These are phyloP conservation scores for Eudyptes chrysolophus DNA, from an alignment of 2,113 vertebrate species.

Conservation along the genomic window DNA sequence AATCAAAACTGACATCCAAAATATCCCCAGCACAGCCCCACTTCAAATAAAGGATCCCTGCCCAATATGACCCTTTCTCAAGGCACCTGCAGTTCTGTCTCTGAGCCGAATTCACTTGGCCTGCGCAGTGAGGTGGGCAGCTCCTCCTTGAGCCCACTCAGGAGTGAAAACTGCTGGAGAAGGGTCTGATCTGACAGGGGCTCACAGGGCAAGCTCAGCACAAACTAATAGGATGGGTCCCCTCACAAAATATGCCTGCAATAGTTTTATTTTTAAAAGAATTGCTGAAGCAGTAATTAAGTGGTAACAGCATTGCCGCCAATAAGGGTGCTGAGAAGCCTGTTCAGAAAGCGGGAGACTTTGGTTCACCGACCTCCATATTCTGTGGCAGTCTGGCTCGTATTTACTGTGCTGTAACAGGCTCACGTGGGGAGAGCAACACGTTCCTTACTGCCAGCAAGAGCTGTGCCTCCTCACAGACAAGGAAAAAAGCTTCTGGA, in stretches of 20 bases:
- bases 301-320: background rate
- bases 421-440: fast-evolving
- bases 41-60: background rate
- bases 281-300: background rate
- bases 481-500: background rate
- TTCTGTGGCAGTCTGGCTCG: background rate
- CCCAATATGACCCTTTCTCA: background rate
- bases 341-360: background rate
- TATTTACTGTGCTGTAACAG: background rate
- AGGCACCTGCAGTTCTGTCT: background rate
- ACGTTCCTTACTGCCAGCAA: background rate
- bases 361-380: background rate
- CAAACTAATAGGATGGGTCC: background rate
- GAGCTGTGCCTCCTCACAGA: background rate
- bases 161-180: background rate
- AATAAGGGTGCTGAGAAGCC: background rate
- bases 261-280: background rate
- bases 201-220: background rate
- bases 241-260: background rate
- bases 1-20: background rate
- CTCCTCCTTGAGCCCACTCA: background rate
- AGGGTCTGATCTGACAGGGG: background rate
- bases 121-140: fast-evolving
- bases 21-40: background rate
- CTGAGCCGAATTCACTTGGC: background rate